phyloP scores from a whole-genome alignment of 35 echinoderm and acorn worm genomes.

The Diadema setosum region DNA sequence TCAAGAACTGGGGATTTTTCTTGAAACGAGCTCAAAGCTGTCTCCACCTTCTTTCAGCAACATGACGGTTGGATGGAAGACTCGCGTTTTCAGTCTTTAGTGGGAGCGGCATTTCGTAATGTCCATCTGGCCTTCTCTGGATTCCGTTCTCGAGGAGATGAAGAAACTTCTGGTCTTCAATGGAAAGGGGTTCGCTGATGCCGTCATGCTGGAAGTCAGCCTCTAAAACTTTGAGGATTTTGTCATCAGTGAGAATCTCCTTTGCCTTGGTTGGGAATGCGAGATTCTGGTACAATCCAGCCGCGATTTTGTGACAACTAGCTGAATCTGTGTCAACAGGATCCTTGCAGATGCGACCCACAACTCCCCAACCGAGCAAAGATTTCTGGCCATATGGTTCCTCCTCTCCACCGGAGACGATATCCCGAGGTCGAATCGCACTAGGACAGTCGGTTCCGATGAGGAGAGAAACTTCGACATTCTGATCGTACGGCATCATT shows the following conservation, averaged over 20 bases:
- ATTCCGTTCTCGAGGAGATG: too few relatives aligned
- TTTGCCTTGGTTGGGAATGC: not conserved
- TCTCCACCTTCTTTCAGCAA: too few relatives aligned
- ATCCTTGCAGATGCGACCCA: not conserved
- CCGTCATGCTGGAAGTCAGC: too few relatives aligned
- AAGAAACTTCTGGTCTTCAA: too few relatives aligned
- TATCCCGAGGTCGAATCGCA: constrained; percentile 14
- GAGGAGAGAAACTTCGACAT: not conserved
- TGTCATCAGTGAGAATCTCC: too few relatives aligned
- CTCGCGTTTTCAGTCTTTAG: too few relatives aligned
- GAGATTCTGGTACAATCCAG: not conserved
- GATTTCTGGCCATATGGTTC: constrained; percentile 35
- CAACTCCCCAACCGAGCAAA: constrained; percentile 38
- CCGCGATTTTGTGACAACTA: not conserved
- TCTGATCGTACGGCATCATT: constrained; percentile 12
- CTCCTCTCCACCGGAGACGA: constrained; percentile 27
- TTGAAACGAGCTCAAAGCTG: too few relatives aligned
- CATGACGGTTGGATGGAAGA: too few relatives aligned
- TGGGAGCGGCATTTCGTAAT: too few relatives aligned
- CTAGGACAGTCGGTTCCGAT: constrained; percentile 22
- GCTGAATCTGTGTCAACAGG: not conserved
- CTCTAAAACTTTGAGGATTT: too few relatives aligned
- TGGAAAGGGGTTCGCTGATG: not conserved
- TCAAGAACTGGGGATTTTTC: too few relatives aligned
- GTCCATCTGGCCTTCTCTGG: too few relatives aligned